Evolutionary conservation across 2,797 vertebrate genomes (phyloP), one percentile per base, ranked within the genome.

Genomic region (Pangasius djambal): DNA sequence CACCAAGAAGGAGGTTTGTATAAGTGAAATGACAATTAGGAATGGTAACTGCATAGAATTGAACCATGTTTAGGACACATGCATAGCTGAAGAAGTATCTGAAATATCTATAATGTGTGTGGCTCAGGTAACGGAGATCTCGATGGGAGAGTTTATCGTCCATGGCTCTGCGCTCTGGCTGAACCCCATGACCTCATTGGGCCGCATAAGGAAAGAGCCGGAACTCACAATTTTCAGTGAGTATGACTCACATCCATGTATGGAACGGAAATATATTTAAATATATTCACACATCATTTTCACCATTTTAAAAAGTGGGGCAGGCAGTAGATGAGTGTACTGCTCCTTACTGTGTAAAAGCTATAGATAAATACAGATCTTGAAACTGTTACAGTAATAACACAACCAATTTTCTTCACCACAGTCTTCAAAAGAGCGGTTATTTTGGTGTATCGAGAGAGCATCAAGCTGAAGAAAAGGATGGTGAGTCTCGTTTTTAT

Each of bases 121-220:
- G 12, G 65, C 67, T 61, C 81, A 99, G 98, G 97, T 98, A 48
- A 97, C 97, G 0, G 98, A 99, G 92, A 96, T 99, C 92, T 98
- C 97, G 0, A 99, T 99, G 98, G 98, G 97, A 83, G 98, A 99
- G 92, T 98, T 99, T 72, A 96, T 99, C 94, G 94, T 97, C 92
- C 97, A 98, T 31, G 96, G 97, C 0, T 93, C 97, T 0, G 97
- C 97, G 34, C 94, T 96, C 28, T 99, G 98, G 98, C 84, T 98
- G 90, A 99, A 99, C 91, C 97, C 98, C 10, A 96, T 97, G 87
- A 96, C 97, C 0, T 96, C 96, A 0, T 92, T 99, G 85, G 96
- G 97, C 20, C 98, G 98, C 69, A 94, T 97, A 94, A 97, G 97
- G 91, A 98, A 97, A 92, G 97, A 98, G 6, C 96, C 98, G 0